Evolutionary conservation across 2,113 vertebrate genomes (phyloP).

Genomic region (Cynopterus brachyotis): DNA sequence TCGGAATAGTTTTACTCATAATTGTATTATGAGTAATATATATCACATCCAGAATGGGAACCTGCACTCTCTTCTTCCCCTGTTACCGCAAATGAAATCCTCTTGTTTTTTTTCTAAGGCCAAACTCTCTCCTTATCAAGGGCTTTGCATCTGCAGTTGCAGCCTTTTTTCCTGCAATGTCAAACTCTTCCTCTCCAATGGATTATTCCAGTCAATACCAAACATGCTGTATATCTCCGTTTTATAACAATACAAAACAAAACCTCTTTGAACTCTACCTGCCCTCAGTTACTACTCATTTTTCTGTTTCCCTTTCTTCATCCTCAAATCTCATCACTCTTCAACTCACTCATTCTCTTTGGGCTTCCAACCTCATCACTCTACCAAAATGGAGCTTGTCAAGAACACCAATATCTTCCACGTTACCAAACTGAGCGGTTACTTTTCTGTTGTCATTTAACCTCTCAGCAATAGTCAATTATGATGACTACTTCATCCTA

Average conservation of each 20-base stretch:
- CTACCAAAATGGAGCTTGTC: background rate
- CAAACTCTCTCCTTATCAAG: background rate
- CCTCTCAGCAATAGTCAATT: background rate
- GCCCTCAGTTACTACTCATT: background rate
- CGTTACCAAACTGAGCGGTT: background rate
- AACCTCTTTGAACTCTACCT: background rate
- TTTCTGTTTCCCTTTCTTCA: background rate
- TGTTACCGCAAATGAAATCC: background rate
- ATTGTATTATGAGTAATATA: no score
- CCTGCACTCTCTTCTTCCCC: background rate
- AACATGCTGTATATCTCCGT: background rate
- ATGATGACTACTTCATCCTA: background rate
- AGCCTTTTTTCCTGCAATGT: background rate
- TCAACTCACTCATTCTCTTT: background rate
- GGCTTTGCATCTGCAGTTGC: background rate
- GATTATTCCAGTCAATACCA: background rate
- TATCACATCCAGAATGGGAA: background rate
- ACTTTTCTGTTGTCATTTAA: background rate
- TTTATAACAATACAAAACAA: background rate
- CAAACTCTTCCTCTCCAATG: background rate
- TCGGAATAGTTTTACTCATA: background rate
- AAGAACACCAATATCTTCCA: background rate
- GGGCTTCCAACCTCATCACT: background rate
- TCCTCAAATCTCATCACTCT: background rate
- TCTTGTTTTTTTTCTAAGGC: background rate